Conservation (phyloP, 23 tunicate genomes). For the Trididemnum clinides region DNA sequence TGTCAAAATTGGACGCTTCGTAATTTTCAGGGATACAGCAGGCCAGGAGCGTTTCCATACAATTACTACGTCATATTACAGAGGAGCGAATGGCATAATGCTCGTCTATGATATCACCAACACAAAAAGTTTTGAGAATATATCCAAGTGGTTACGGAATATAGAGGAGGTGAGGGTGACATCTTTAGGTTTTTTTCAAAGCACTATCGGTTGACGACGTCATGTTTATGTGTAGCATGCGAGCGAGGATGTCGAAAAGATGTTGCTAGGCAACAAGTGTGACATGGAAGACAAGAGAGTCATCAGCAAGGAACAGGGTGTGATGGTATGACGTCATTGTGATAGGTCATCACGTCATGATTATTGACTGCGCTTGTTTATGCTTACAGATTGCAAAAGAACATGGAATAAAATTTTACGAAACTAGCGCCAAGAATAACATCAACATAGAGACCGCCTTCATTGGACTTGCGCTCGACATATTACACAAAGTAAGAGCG, state of each 20-base stretch:
- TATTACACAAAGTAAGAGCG: constrained; percentile 75
- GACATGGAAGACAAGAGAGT: constrained; percentile 99
- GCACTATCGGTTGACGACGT: too few relatives aligned
- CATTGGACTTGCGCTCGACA: constrained; percentile 87
- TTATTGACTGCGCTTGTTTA: neutral
- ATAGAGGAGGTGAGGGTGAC: constrained; percentile 87
- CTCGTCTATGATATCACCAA: constrained; percentile 96
- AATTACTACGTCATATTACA: constrained; percentile 96
- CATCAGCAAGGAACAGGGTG: constrained; percentile 94
- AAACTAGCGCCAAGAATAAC: constrained; percentile 95
- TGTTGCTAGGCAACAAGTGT: constrained; percentile 98
- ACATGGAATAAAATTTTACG: constrained; percentile 95
- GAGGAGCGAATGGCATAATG: constrained; percentile 99
- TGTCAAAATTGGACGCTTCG: too few relatives aligned
- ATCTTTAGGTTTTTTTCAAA: neutral
- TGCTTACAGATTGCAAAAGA: constrained; percentile 81
- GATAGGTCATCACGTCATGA: too few relatives aligned
- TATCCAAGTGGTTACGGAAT: constrained; percentile 95
- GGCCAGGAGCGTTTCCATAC: constrained; percentile 99
- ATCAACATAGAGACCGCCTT: constrained; percentile 99
- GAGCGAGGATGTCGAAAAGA: constrained; percentile 97
- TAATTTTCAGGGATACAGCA: constrained; percentile 92
- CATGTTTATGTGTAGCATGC: constrained; percentile 72
- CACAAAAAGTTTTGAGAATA: constrained; percentile 94
- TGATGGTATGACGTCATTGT: too few relatives aligned